Conservation (phyloP, 2,888 invertebrate species). For the Sisyra terminalis region DNA sequence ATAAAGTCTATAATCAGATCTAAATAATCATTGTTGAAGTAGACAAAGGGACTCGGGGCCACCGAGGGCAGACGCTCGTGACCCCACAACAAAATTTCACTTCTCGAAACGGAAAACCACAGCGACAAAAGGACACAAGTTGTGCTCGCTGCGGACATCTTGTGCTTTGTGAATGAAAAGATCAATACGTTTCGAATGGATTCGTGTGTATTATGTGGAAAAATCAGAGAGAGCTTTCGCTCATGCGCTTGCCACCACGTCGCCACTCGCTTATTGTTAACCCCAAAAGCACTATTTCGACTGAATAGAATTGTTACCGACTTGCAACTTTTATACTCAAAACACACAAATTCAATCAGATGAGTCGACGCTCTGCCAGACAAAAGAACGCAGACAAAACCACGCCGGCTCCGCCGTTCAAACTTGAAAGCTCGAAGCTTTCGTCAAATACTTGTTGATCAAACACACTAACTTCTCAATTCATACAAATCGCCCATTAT, state of each 20-base stretch:
- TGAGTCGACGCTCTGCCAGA: no score
- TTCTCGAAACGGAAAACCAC: background rate
- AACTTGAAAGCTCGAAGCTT: no score
- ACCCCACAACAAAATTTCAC: constrained; percentile 8
- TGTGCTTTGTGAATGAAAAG: background rate
- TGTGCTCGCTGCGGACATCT: constrained; percentile 2
- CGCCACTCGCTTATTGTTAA: background rate
- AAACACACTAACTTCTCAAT: background rate
- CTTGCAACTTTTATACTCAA: no score
- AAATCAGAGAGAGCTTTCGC: background rate
- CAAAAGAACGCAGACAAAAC: no score
- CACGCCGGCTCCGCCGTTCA: no score
- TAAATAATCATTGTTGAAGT: constrained; percentile 4
- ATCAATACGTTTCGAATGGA: constrained; percentile 1
- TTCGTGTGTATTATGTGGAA: background rate
- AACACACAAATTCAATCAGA: no score
- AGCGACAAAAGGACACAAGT: constrained; percentile 1
- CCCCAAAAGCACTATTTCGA: no score
- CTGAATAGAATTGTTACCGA: no score
- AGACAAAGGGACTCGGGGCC: constrained; percentile 5
- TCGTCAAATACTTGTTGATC: background rate
- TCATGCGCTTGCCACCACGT: background rate
- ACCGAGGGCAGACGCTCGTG: constrained; percentile 3
- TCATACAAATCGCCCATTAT: no score
- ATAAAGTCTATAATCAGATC: constrained; percentile 2